Evolutionary conservation across 2,113 vertebrate genomes (phyloP), one percentile per base, ranked within the genome.

Genomic region (Rhinoderma darwinii): DNA sequence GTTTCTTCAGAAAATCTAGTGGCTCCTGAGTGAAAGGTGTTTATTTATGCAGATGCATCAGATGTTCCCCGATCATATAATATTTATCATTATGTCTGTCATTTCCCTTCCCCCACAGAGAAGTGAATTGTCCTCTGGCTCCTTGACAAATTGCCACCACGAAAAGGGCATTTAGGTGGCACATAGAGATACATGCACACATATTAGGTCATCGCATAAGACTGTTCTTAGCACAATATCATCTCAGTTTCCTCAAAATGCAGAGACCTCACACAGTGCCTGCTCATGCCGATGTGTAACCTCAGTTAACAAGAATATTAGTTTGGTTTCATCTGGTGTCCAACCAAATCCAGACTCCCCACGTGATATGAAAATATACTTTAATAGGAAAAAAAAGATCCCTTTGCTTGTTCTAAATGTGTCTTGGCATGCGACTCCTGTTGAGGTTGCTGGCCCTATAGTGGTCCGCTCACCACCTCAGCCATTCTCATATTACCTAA

Each of bases 401-500:
- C 22, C 78, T 25, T 7, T 61, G 25, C 20, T 80, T 80, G 78
- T 35, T 2, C 56, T 82, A 59, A 82, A 82, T 66, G 59, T 30
- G 78, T 61, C 37, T 56, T 54, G 18, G 47, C 83, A 75, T 10
- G 2, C 30, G 39, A 35, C 35, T 54, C 35, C 50, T 41, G 32
- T 41, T 44, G 61, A 82, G 80, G 32, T 54, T 84, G 15, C 82
- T 30, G 37, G 56, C 72, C 59, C n/a, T 44, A 66, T 63, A 44
- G 41, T 82, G 79, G 59, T 43, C 14, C 14, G 51, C 32, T 54
- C 72, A 30, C 50, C 50, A 75, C 72, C 50, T 54, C 50, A 44
- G 22, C 39, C 54, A 63, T 85, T 75, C 84, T 77, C 73, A 77
- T 15, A 68, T 85, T 85, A 77, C 73, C 47, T 41, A 59, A 18